Evolutionary conservation across 2,113 vertebrate species (phyloP), one percentile per base, ranked within the genome.

Genomic region (Larimichthys polyactis): DNA sequence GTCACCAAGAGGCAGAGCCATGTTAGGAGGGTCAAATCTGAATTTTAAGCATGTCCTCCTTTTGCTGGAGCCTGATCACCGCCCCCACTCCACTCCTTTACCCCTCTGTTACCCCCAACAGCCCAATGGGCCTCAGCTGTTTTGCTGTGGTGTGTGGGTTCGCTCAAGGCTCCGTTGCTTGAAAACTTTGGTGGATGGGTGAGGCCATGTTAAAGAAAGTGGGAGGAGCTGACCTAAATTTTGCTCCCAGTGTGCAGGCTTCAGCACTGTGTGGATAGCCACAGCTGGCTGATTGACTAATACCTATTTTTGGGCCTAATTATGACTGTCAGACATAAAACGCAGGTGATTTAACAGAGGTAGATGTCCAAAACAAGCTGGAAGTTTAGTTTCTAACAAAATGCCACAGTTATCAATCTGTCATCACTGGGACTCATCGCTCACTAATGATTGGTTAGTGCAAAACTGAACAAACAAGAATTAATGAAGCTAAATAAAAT

Each of bases 161-260:
- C 92, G 92, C 78, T 75, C 32, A 12, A 93, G 94, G 92, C 87
- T 87, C 63, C 40, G 36, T 70, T 60, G 74, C 78, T 77, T 55
- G 68, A 36, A 78, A 87, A 83, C 59, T 49, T 93, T 82, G 32
- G 52, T 64, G 58, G 81, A 75, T 51, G 46, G 36, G 55, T 51
- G 49, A 73, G 86, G 68, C 60, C 29, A 0, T 48, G 63, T 32
- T 67, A 65, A 72, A 75, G 86, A 81, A 78, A 72, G 69, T 54
- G 32, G 91, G 91, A 59, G 91, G 82, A 36, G 86, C 82, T 95
- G 95, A 94, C 95, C 95, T 94, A 96, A 84, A 94, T 96, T 94
- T 81, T 73, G 32, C 75, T 71, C 78, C 48, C 44, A 72, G 58
- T 11, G 19, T 20, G 43, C 73, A 32, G 44, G 54, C 24, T 58